phyloP scores from a whole-genome alignment of 2,888 invertebrate genomes.

The Orchestes rusci region DNA sequence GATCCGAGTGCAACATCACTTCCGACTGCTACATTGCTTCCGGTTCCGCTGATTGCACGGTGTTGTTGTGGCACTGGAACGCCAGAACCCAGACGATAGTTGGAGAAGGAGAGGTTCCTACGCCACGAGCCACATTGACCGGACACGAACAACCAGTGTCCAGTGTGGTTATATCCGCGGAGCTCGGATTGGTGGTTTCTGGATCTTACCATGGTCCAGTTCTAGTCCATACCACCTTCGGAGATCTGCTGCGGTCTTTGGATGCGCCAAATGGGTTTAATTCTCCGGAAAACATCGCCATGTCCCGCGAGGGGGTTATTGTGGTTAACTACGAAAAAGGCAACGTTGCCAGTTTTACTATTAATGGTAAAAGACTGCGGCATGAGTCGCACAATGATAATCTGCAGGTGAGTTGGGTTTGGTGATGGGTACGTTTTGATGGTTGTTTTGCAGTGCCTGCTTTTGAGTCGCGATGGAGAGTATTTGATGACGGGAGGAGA shows the following conservation, averaged over 20 bases:
- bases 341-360: slow-evolving; percentile 88
- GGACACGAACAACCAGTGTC: slow-evolving; percentile 96
- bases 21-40: slow-evolving; percentile 98
- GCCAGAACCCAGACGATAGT: slow-evolving; percentile 95
- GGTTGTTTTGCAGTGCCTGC: slow-evolving; percentile 64
- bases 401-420: slow-evolving; percentile 64
- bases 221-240: slow-evolving; percentile 95
- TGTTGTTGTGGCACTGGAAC: slow-evolving; percentile 98
- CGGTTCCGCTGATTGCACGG: slow-evolving; percentile 96
- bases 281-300: slow-evolving; percentile 79
- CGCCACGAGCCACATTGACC: slow-evolving; percentile 92
- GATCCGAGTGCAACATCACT: slow-evolving; percentile 98
- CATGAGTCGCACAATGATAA: slow-evolving; percentile 92
- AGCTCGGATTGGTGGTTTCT: slow-evolving; percentile 94
- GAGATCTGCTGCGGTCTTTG: slow-evolving; percentile 88
- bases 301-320: slow-evolving; percentile 94
- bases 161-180: slow-evolving; percentile 94
- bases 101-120: slow-evolving; percentile 92
- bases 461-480: slow-evolving; percentile 95
- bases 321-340: slow-evolving; percentile 90
- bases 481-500: slow-evolving; percentile 97
- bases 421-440: too few species aligned
- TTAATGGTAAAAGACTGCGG: slow-evolving; percentile 84
- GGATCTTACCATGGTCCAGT: slow-evolving; percentile 93
- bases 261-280: slow-evolving; percentile 70